Conservation (phyloP, 2,888 invertebrate genomes). For the Silvanus unidentatus region DNA sequence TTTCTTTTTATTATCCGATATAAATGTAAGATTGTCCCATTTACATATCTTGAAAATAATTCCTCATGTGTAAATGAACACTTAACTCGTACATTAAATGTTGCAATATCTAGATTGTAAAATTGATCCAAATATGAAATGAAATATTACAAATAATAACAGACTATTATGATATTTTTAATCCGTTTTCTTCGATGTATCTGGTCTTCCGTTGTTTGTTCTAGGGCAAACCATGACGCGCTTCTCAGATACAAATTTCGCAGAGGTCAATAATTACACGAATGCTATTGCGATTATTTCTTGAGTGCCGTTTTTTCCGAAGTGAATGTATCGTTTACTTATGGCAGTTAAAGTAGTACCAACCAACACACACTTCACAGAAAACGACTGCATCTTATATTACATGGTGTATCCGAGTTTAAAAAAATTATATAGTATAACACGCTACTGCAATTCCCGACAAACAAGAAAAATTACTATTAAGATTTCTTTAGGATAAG, state of each 20-base stretch:
- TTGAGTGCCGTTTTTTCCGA: neutral
- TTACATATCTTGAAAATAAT: constrained; percentile 2
- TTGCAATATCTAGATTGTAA: constrained; percentile 16
- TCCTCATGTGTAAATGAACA: constrained; percentile 4
- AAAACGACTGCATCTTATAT: neutral
- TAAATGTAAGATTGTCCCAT: too few relatives aligned
- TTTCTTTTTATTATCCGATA: too few relatives aligned
- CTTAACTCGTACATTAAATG: neutral
- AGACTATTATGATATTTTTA: constrained; percentile 35
- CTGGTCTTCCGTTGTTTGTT: constrained; percentile 44
- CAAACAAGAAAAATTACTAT: too few relatives aligned
- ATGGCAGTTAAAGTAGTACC: too few relatives aligned
- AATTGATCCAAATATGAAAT: constrained; percentile 34
- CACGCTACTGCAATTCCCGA: neutral
- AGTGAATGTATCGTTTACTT: constrained; percentile 5
- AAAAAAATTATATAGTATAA: neutral
- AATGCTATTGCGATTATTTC: constrained; percentile 3
- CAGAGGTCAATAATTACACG: constrained; percentile 16
- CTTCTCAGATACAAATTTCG: constrained; percentile 20
- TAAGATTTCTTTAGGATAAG: too few relatives aligned
- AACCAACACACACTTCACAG: constrained; percentile 2
- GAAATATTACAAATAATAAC: constrained; percentile 43
- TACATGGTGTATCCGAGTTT: neutral
- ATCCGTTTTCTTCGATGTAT: constrained; percentile 36
- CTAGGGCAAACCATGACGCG: constrained; percentile 41